Base-by-base conservation (phyloP, 2,113 vertebrate species). In the Catharus bicknelli region DNA sequence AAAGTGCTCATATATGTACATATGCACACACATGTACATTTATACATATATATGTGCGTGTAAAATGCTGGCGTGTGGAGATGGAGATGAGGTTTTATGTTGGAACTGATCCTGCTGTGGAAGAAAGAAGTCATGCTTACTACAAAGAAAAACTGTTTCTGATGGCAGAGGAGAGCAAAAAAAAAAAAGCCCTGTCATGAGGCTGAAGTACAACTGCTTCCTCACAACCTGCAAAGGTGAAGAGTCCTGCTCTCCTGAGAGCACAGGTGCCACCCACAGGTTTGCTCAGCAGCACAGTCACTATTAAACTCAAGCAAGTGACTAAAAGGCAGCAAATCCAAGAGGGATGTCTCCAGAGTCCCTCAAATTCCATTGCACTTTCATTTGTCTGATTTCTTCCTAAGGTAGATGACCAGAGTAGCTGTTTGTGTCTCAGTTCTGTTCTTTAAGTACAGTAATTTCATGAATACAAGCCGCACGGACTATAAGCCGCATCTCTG, bases 41-140 rank as follows among this genome's bases (percentile, higher is more conserved):
- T 5, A 10, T 5, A 9, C 7, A 13, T 11, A 3, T 2, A 27
- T 14, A 40, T 12, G 2, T 18, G 13, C 1, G 6, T 16, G 30
- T 30, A 83, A 66, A 66, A 64, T 57, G 54, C 32, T 54, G 36
- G 62, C 54, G 16, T 4, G 30, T 8, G 19, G 38, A 48, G 26
- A 50, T 9, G 42, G 47, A 90, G 25, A 25, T 16, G 11, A 69
- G 36, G 16, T 67, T 73, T 1, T 57, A 11, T 5, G 22, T 38
- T 43, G n/a, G 45, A 43, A 75, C 14, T 25, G 50, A 63, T n/a
- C 20, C 51, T 30, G 29, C 50, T 62, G 23, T 30, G 73, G 30
- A 62, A 68, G 57, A 47, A 63, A 32, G 53, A 63, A 36, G 15
- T 61, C 16, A 13, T 10, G 27, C 8, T 79, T 18, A 9, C 34